A percentile compares a stretch with the other conserved stretches of the same genome.
These are phyloP conservation scores for Drosophila leonis DNA, from an alignment of 2,888 invertebrate species.

Conservation along the genomic window DNA sequence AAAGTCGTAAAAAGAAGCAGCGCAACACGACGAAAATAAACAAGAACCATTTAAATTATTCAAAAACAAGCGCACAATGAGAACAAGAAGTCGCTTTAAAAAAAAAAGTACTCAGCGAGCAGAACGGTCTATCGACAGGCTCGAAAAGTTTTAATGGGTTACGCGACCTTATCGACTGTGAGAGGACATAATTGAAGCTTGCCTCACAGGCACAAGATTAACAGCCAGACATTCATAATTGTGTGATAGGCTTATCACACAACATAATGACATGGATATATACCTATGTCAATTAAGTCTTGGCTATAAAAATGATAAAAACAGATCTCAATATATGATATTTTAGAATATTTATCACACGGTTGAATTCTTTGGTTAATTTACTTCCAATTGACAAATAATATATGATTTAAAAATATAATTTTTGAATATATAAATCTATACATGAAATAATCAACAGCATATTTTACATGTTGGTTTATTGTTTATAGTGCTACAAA, in stretches of 20 bases:
- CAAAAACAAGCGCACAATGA: slow-evolving; percentile 33
- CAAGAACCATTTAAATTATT: slow-evolving; percentile 55
- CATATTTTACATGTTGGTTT: too few relatives aligned
- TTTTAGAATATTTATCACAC: too few relatives aligned
- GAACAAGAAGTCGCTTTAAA: slow-evolving; percentile 4
- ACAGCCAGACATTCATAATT: slow-evolving; percentile 23
- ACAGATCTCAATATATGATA: too few relatives aligned
- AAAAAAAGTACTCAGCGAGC: slow-evolving; percentile 4
- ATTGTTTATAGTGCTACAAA: too few relatives aligned
- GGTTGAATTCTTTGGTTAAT: too few relatives aligned
- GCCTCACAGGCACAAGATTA: slow-evolving; percentile 60
- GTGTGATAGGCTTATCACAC: slow-evolving; percentile 11
- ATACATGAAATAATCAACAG: too few relatives aligned
- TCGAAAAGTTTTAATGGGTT: slow-evolving; percentile 75
- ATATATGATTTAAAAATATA: too few relatives aligned
- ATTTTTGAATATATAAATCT: too few relatives aligned
- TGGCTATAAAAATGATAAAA: neutral
- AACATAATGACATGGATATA: slow-evolving; percentile 7
- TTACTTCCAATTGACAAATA: too few relatives aligned
- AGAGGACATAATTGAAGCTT: slow-evolving; percentile 63
- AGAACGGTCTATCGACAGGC: slow-evolving; percentile 33
- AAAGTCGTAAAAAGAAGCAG: slow-evolving; percentile 31
- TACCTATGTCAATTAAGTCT: neutral
- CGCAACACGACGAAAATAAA: slow-evolving; percentile 40
- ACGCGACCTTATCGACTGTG: slow-evolving; percentile 65